Conservation (phyloP, 2,113 vertebrate genomes). For the Mystacornis crossleyi region DNA sequence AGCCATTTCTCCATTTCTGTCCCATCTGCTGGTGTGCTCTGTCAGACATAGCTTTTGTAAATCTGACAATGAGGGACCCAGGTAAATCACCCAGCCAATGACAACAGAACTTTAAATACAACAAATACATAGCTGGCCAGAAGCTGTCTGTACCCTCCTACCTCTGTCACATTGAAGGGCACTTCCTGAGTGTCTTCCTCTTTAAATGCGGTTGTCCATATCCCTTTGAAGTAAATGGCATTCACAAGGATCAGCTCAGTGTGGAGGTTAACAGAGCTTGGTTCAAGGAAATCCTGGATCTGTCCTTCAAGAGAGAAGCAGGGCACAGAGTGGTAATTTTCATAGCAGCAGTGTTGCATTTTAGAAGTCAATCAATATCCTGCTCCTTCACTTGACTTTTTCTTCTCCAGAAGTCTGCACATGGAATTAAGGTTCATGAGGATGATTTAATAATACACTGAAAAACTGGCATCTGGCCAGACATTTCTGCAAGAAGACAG, state of each 20-base stretch:
- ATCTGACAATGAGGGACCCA: neutral
- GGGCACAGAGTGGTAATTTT: neutral
- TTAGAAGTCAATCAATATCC: neutral
- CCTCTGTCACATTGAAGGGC: constrained; percentile 16
- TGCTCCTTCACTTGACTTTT: neutral
- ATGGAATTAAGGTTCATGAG: neutral
- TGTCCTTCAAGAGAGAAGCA: constrained; percentile 69
- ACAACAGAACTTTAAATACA: neutral
- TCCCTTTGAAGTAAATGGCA: constrained; percentile 49
- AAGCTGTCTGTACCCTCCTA: neutral
- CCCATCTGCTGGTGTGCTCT: neutral
- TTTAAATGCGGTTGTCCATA: neutral
- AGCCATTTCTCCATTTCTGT: neutral
- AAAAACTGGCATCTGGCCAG: neutral
- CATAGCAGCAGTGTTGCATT: neutral
- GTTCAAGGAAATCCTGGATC: constrained; percentile 79
- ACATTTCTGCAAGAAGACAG: neutral
- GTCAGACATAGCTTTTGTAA: neutral
- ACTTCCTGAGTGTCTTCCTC: neutral
- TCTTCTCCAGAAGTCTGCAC: neutral
- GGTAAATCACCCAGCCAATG: neutral
- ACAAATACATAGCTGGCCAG: neutral
- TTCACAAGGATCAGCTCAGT: constrained; percentile 77
- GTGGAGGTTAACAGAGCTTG: constrained; percentile 57
- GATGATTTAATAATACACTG: neutral